These are phyloP conservation scores for Drosophila sucinea DNA, from an alignment of 1,140 invertebrate genomes.

Conservation along the genomic window DNA sequence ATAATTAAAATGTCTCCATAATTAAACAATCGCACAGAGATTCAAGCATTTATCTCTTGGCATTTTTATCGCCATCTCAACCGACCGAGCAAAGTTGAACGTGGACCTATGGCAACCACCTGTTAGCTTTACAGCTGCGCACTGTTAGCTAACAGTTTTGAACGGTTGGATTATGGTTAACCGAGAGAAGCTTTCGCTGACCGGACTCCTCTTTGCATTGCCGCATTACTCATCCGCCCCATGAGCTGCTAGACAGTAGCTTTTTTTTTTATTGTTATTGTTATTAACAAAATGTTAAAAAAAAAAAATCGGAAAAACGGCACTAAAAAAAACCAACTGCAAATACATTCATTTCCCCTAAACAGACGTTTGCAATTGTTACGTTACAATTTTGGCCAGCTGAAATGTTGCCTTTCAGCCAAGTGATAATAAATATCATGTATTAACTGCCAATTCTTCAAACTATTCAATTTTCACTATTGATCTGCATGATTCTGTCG, in stretches of 20 bases:
- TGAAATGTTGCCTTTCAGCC: not conserved
- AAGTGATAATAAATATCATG: not conserved
- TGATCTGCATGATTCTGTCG: not conserved
- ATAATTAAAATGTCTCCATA: conserved; percentile 67
- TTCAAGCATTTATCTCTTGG: conserved; percentile 50
- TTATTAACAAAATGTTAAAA: not conserved
- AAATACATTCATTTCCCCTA: not conserved
- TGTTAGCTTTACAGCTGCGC: conserved; percentile 46
- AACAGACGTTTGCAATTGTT: not conserved
- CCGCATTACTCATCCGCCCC: conserved; percentile 3
- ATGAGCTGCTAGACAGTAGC: not conserved
- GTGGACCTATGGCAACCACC: conserved; percentile 60
- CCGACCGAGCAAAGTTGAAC: conserved; percentile 30
- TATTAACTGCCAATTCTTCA: not conserved
- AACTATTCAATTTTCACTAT: not conserved
- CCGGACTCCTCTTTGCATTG: too few relatives aligned
- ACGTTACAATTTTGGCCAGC: not conserved
- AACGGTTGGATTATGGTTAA: conserved; percentile 9
- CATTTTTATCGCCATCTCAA: conserved; percentile 50
- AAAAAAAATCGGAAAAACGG: not conserved
- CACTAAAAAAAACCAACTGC: not conserved
- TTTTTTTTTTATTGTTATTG: conserved; percentile 22
- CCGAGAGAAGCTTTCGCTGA: conserved; percentile 38
- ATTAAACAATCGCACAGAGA: conserved; percentile 47
- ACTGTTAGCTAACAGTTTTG: conserved; percentile 39